Evolutionary conservation across 2,888 invertebrate genomes (phyloP).

Genomic region (Morpho deidamia): DNA sequence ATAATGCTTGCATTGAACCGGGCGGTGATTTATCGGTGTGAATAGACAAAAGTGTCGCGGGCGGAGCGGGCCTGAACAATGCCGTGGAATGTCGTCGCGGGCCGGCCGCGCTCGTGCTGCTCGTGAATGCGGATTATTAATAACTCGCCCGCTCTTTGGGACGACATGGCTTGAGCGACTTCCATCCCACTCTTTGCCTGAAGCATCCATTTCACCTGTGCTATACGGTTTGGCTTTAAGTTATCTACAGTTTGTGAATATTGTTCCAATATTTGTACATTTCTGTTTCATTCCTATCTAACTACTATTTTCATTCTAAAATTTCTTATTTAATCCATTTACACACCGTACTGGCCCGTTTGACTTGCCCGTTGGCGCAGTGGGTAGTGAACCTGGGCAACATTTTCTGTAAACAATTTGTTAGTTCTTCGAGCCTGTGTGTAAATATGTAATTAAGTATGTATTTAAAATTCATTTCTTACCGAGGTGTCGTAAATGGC

Average conservation of each 20-base stretch:
- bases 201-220: slow-evolving; percentile 62
- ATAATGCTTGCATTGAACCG: slow-evolving; percentile 65
- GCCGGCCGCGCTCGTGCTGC: slow-evolving; percentile 66
- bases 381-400: too few species aligned
- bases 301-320: too few species aligned
- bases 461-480: too few species aligned
- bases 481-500: too few species aligned
- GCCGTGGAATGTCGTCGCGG: slow-evolving; percentile 72
- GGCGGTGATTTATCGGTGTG: slow-evolving; percentile 72
- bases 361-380: too few species aligned
- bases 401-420: too few species aligned
- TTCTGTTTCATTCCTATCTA: neutral
- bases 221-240: slow-evolving; percentile 49
- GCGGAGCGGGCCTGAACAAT: slow-evolving; percentile 69
- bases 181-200: slow-evolving; percentile 55
- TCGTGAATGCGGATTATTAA: slow-evolving; percentile 75
- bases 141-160: slow-evolving; percentile 58
- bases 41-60: slow-evolving; percentile 76
- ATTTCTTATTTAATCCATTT: too few species aligned
- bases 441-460: too few species aligned
- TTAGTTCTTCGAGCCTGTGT: too few species aligned
- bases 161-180: slow-evolving; percentile 37
- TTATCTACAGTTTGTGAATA: slow-evolving; percentile 38
- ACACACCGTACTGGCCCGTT: too few species aligned
- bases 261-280: neutral